Base-by-base conservation (phyloP, 2,797 vertebrate genomes). In the Oceanodroma leucorhoa region DNA sequence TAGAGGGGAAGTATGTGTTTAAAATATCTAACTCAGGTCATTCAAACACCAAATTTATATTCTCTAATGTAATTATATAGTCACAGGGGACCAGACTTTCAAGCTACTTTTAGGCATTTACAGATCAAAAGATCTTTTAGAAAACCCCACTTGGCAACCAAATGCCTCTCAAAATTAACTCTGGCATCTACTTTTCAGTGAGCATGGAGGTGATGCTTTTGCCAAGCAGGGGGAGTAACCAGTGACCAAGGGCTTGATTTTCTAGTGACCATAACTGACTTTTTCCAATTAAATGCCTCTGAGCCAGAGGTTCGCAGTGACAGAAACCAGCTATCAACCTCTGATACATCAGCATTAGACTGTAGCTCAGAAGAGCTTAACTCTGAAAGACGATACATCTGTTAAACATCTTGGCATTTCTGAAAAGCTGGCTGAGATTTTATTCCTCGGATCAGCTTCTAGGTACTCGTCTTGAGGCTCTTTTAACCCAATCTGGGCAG, bases 401-500 rank as follows among this genome's bases (percentile, higher is more conserved):
- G 87, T 79, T 94, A 86, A 91, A 93, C 57, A 70, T 76, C 30
- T 86, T 84, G 72, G 62, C 43, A 65, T 88, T 94, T 95, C 72
- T 86, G 79, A 72, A 96, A 93, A 88, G 3, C 53, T 91, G 73
- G 18, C 80, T 88, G 66, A 86, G 62, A 76, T 7, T 87, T 23
- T 46, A 58, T 64, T 81, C 46, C 54, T 88, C 83, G 70, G 66
- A 79, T 79, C 53, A 46, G 41, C 58, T 91, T 89, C 54, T 72
- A 73, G 21, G 29, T 77, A 51, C 57, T 83, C 2, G 0, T 83
- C 54, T 86, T 71, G n/a, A 92, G 72, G 24, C 6, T 94, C 29
- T 62, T 89, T 83, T 91, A 79, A 84, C 40, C 54, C 62, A 73
- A 8, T 41, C 38, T 45, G 21, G 13, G 48, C 40, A 87, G 40